Evolutionary conservation across 2,797 vertebrate genomes (phyloP).

Genomic region (Megaceryle alcyon): DNA sequence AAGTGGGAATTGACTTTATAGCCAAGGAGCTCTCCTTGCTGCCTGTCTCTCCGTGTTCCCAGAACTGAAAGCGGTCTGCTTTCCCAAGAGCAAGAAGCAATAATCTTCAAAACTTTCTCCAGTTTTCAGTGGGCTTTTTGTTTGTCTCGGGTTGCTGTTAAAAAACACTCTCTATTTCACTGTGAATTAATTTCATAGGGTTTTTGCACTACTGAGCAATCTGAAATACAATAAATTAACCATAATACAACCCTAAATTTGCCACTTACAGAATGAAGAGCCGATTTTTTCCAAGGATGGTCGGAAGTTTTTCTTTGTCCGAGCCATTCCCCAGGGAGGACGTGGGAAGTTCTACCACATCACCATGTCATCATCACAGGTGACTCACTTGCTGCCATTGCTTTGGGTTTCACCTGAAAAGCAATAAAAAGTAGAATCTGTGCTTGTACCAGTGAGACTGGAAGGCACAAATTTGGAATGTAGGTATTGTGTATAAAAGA

Average conservation of each 20-base stretch:
- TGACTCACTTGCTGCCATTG: neutral
- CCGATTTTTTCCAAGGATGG: slow-evolving; percentile 93
- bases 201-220: neutral
- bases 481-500: neutral
- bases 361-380: slow-evolving; percentile 91
- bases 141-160: neutral
- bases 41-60: neutral
- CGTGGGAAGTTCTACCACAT: slow-evolving; percentile 96
- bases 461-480: neutral
- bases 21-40: neutral
- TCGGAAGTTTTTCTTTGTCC: slow-evolving; percentile 92
- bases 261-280: slow-evolving; percentile 86
- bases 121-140: neutral
- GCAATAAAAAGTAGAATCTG: neutral
- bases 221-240: neutral
- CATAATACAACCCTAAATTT: neutral
- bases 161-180: neutral
- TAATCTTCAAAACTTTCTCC: neutral
- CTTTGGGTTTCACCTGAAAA: neutral
- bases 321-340: slow-evolving; percentile 94
- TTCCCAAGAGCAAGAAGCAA: neutral
- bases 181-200: neutral
- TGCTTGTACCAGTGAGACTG: fast-evolving
- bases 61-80: neutral
- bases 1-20: neutral